Percentiles rank a stretch among this genome's conserved stretches.
phyloP scores from a whole-genome alignment of 2,888 invertebrate genomes.

The Philereme vetulata region DNA sequence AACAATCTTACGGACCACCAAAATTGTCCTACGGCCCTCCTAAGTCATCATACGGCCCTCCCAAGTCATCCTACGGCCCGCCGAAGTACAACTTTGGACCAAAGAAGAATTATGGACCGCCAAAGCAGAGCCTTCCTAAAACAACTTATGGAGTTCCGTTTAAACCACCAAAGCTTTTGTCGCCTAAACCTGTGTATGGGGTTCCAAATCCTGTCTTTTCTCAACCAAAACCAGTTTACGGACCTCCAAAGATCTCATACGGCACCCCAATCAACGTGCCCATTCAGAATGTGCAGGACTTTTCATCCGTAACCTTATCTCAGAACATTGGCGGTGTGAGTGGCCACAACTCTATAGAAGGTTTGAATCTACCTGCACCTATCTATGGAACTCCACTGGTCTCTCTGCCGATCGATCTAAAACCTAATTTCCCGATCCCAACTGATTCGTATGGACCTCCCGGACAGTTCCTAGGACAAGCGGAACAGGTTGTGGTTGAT shows the following conservation, averaged over 20 bases:
- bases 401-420: conserved; percentile 61
- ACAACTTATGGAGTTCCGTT: conserved; percentile 64
- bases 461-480: conserved; percentile 61
- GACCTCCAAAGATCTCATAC: conserved; percentile 59
- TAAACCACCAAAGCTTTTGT: conserved; percentile 55
- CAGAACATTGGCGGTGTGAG: conserved; percentile 37
- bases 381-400: conserved; percentile 71
- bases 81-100: conserved; percentile 61
- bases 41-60: conserved; percentile 51
- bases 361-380: conserved; percentile 68
- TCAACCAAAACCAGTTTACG: conserved; percentile 65
- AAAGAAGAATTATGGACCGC: conserved; percentile 59
- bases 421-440: conserved; percentile 74
- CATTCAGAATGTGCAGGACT: conserved; percentile 44
- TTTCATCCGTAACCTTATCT: conserved; percentile 41
- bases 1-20: conserved; percentile 52
- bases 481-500: conserved; percentile 68
- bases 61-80: conserved; percentile 59
- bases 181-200: conserved; percentile 58
- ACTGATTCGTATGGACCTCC: conserved; percentile 78
- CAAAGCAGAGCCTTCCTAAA: conserved; percentile 59
- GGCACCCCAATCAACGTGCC: conserved; percentile 49
- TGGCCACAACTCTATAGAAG: conserved; percentile 48
- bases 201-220: conserved; percentile 68
- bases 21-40: conserved; percentile 62